Base-by-base conservation (phyloP, 2,797 vertebrate species). In the Karalla daura region DNA sequence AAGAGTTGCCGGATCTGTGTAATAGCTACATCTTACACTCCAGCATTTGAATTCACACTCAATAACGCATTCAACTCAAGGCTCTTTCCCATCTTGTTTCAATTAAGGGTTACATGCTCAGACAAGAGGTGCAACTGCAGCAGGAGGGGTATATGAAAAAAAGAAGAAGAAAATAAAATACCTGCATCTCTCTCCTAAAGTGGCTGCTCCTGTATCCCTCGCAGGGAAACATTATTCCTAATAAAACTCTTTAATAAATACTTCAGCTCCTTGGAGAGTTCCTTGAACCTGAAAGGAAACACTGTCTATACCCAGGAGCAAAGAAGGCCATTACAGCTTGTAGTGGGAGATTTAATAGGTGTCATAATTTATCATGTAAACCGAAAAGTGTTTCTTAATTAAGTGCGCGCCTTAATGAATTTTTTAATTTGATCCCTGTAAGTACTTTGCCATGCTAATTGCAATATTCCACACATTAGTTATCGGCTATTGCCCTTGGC, bases 341-440 rank as follows among this genome's bases (percentile, higher is more conserved):
- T 93, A 95, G 93, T 87, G 78, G 94, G 95, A 97, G 95, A 98
- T 99, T 98, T 99, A 99, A 98, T 99, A 97, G 96, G 95, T 98
- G 97, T 98, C 97, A 99, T 99, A 98, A 99, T 99, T 98, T 98
- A 99, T 99, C 98, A 98, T 96, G 95, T 97, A 97, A 96, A 97
- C 96, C 83, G 89, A 98, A 98, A 99, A 99, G 95, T 99, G 96
- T 96, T 98, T 98, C 96, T 99, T 99, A 99, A 99, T 99, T 99
- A 99, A 99, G 96, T 97, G 95, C 85, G 94, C 94, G 89, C 94
- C 92, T 96, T 99, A 99, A 99, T 99, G 96, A 98, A 96, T 98
- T 98, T 99, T 99, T 98, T 98, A 99, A 99, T 99, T 98, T 98
- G 97, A 98, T 98, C 97, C 96, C 96, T 98, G 96, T 96, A 98